These are phyloP conservation scores for Apeltes quadracus DNA, from an alignment of 2,113 vertebrate species.

Conservation along the genomic window DNA sequence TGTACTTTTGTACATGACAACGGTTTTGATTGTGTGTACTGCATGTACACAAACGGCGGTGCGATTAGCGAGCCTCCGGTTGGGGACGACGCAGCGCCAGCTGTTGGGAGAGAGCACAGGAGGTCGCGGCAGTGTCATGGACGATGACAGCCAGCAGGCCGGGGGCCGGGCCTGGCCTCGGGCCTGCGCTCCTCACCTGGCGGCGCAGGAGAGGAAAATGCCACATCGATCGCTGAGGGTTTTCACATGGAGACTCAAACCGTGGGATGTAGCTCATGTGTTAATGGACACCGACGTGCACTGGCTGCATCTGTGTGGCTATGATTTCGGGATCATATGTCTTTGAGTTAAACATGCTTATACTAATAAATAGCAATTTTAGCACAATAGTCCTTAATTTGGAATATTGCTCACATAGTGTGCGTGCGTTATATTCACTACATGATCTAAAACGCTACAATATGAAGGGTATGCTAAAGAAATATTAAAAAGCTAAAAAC, in stretches of 20 bases:
- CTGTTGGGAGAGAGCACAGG: conserved; percentile 55
- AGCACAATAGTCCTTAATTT: conserved; percentile 2
- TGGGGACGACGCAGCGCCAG: conserved; percentile 58
- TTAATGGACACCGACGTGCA: conserved; percentile 35
- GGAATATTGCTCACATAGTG: conserved; percentile 6
- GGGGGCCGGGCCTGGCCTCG: conserved; percentile 53
- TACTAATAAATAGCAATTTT: conserved; percentile 14
- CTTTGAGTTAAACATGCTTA: neutral
- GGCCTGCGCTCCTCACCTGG: conserved; percentile 64
- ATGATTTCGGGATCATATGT: conserved; percentile 16
- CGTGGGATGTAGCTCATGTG: conserved; percentile 27
- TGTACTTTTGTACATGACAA: conserved; percentile 33
- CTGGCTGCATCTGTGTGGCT: conserved; percentile 30
- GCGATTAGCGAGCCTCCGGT: conserved; percentile 56
- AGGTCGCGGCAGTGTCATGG: conserved; percentile 54
- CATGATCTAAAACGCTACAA: conserved; percentile 24
- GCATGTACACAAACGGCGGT: conserved; percentile 33
- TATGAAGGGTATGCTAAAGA: neutral
- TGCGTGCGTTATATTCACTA: neutral
- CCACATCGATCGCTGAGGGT: conserved; percentile 16
- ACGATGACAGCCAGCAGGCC: conserved; percentile 72
- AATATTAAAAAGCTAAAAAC: conserved; percentile 6
- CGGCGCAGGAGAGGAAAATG: conserved; percentile 41
- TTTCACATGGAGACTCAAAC: conserved; percentile 28
- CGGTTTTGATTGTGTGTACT: conserved; percentile 14